phyloP scores from a whole-genome alignment of 2,113 vertebrate species.

The Rhombomys opimus region DNA sequence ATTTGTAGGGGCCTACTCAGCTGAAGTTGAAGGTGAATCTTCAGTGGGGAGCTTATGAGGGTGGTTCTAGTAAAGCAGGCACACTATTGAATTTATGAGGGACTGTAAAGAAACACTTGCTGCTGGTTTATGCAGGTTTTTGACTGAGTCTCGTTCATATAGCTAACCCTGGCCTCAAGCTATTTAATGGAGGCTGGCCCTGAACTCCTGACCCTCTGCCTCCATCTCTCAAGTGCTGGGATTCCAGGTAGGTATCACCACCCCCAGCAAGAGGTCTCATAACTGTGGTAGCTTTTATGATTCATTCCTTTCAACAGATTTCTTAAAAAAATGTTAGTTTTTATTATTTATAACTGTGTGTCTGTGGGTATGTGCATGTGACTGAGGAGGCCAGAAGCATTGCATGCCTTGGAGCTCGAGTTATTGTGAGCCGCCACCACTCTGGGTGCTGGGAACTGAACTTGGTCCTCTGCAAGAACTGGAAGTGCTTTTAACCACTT shows the following conservation, averaged over 20 bases:
- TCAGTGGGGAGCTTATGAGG: not conserved
- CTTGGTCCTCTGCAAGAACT: not conserved
- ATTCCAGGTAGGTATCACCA: not conserved
- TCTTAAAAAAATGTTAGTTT: not conserved
- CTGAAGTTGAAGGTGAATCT: not conserved
- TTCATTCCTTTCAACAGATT: not conserved
- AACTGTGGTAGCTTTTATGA: slow-evolving; percentile 32
- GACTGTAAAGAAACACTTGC: not conserved
- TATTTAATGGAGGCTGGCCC: not conserved
- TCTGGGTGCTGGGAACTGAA: not conserved
- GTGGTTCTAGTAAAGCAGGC: not conserved
- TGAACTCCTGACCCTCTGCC: not conserved
- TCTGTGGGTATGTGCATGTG: not conserved
- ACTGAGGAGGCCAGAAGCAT: not conserved
- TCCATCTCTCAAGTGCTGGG: not conserved
- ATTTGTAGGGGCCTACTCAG: not conserved
- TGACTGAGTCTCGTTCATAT: not conserved
- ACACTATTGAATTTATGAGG: not conserved
- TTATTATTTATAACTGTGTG: not conserved
- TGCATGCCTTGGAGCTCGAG: not conserved
- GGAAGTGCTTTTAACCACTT: not conserved
- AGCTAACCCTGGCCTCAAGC: not conserved
- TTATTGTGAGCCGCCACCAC: not conserved
- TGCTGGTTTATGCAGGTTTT: not conserved
- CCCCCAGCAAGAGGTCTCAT: not conserved